These are phyloP conservation scores for Bilobella aurantiaca DNA, from an alignment of 1,140 invertebrate genomes.

Conservation along the genomic window DNA sequence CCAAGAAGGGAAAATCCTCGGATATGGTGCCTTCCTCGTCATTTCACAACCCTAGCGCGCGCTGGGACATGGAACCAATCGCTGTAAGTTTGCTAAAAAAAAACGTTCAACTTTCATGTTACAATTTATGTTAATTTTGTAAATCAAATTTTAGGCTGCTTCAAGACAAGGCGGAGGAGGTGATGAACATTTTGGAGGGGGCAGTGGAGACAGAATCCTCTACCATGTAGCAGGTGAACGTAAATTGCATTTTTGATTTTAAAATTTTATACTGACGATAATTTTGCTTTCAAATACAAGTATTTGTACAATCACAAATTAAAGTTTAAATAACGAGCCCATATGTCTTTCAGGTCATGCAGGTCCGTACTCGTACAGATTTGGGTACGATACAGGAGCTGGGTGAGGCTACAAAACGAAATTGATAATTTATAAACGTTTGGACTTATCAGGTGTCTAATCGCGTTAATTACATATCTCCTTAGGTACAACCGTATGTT, in stretches of 20 bases:
- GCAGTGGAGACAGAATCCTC: slow-evolving; percentile 39
- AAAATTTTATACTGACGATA: too few relatives aligned
- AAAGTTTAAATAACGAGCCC: too few relatives aligned
- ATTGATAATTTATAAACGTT: slow-evolving; percentile 35
- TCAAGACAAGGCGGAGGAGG: slow-evolving; percentile 18
- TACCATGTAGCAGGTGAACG: slow-evolving; percentile 43
- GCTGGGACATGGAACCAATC: slow-evolving; percentile 5
- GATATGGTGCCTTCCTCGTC: not conserved
- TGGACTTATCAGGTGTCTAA: slow-evolving; percentile 36
- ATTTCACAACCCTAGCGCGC: not conserved
- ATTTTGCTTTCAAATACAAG: too few relatives aligned
- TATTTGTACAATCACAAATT: too few relatives aligned
- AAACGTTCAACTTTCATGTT: not conserved
- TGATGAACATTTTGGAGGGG: slow-evolving; percentile 3
- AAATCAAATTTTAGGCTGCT: slow-evolving; percentile 15
- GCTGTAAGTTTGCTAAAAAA: slow-evolving; percentile 6
- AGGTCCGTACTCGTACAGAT: slow-evolving; percentile 72
- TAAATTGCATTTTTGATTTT: too few relatives aligned
- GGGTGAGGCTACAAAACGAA: too few relatives aligned
- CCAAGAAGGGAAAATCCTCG: too few relatives aligned
- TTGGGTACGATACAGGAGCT: slow-evolving; percentile 74
- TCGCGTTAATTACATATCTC: too few relatives aligned
- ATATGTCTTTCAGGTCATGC: slow-evolving; percentile 56
- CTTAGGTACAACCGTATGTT: slow-evolving; percentile 69
- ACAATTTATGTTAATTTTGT: not conserved